Conservation (phyloP, 2,113 vertebrate genomes). For the Callipepla squamata region DNA sequence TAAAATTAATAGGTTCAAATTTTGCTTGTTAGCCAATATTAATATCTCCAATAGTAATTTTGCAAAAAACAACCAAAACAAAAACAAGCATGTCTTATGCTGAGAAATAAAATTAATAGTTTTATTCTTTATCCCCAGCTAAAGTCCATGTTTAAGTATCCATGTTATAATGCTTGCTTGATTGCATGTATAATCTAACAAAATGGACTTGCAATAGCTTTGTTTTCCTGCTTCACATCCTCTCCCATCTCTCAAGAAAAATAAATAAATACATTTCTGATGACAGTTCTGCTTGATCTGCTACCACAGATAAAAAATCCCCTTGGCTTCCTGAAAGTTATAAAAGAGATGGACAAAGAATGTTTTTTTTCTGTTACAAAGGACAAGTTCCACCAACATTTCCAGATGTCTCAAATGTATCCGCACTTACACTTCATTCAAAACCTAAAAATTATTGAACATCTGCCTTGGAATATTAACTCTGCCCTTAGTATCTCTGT, state of each 20-base stretch:
- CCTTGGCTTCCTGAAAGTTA: background rate
- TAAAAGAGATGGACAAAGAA: background rate
- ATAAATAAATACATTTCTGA: background rate
- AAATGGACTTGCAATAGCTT: background rate
- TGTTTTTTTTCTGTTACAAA: background rate
- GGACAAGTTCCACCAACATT: background rate
- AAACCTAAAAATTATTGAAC: background rate
- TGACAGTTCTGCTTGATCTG: background rate
- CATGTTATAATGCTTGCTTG: background rate
- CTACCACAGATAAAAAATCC: background rate
- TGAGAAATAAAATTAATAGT: background rate
- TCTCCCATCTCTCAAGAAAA: background rate
- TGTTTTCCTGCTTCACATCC: background rate
- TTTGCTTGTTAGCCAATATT: background rate
- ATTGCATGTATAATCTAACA: background rate
- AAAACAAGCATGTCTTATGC: background rate
- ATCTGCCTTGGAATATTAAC: background rate
- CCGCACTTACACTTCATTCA: background rate
- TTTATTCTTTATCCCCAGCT: background rate
- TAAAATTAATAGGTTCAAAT: background rate
- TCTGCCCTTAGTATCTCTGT: background rate
- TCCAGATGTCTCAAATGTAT: background rate
- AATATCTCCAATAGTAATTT: background rate
- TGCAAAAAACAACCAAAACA: background rate
- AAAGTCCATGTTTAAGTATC: background rate